Evolutionary conservation across 2,888 invertebrate genomes (phyloP), one percentile per base, ranked within the genome.

Genomic region (Brachylomia viminalis): DNA sequence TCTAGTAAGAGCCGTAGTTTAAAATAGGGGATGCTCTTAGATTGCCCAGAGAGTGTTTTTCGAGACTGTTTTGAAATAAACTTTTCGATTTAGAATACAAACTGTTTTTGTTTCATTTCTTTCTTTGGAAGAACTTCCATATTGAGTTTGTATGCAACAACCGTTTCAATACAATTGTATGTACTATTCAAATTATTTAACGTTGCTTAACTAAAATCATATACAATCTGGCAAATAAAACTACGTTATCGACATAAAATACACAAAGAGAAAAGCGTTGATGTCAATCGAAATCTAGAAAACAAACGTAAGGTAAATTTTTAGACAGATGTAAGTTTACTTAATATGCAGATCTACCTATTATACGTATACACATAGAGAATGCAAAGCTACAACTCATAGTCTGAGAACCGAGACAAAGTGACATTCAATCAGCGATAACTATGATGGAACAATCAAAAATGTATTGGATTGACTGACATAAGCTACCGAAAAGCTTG

Each of bases 51-150:
- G 75, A 75, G 58, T 80, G 62, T 73, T 77, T 54, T 65, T 71
- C 8, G 27, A 52, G 47, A 38, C 61, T 23, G 38, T 71, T 83
- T 30, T 54, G 54, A 59, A 74, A 71, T 56, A 70, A 45, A 45
- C 42, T 68, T 70, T 80, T 59, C 64, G 61, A 86, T 78, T 85
- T 72, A 58, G 27, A 66, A 66, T 70, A 67, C 45, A 62, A 67
- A 62, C 58, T 49, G 33, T 42, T 72, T 67, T 72, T 38, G 45
- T 75, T 69, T 74, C 65, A 84, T 45, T 72, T 83, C 65, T 49
- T 69, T 45, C 20, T 56, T 64, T 27, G 3, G 17, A 58, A 64
- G 42, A 42, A 42, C 42, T 79, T 65, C 5, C 42, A 42, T n/a
- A 11, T 65, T 52, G n/a, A 54, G 27, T 54, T 52, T 58, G 42